phyloP scores from a whole-genome alignment of 2,113 vertebrate species.

The Oncorhynchus mykiss region DNA sequence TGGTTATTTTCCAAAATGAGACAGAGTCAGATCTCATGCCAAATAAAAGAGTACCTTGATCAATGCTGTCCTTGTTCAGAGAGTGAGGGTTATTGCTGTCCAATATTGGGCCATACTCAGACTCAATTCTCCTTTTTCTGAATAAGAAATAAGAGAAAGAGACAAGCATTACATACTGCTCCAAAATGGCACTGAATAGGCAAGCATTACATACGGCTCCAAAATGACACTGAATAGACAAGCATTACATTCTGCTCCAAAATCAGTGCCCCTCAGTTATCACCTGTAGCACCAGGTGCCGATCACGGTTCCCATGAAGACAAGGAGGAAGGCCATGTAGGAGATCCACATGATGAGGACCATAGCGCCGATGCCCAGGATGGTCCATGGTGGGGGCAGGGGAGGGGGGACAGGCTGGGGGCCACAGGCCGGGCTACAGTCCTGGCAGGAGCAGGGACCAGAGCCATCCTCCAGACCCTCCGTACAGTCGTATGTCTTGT shows the following conservation, averaged over 20 bases:
- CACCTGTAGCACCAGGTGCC: slow-evolving; percentile 91
- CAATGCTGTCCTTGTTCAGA: slow-evolving; percentile 62
- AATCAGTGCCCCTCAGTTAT: not conserved
- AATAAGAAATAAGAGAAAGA: slow-evolving; percentile 32
- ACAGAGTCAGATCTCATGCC: too few species aligned
- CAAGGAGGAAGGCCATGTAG: slow-evolving; percentile 83
- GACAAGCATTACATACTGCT: not conserved
- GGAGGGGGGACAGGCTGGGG: slow-evolving; percentile 84
- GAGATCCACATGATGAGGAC: slow-evolving; percentile 87
- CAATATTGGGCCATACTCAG: slow-evolving; percentile 88
- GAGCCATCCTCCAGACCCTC: slow-evolving; percentile 85
- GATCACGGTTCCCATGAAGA: slow-evolving; percentile 80
- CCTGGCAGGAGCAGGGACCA: slow-evolving; percentile 92
- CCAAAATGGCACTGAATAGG: too few species aligned
- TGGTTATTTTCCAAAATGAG: too few species aligned
- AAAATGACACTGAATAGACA: not conserved
- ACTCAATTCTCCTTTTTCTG: slow-evolving; percentile 84
- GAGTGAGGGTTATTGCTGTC: slow-evolving; percentile 83
- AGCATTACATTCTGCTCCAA: not conserved
- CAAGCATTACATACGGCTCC: not conserved
- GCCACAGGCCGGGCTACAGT: slow-evolving; percentile 85
- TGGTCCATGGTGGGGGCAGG: slow-evolving; percentile 80
- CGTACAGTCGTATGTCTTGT: slow-evolving; percentile 84
- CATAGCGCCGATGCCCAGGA: slow-evolving; percentile 89
- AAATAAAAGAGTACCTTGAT: slow-evolving; percentile 68